A percentile compares a stretch with the other conserved stretches of the same genome.
Evolutionary conservation across 1,140 invertebrate genomes (phyloP).

Genomic region (Dolichoris vasculosae): DNA sequence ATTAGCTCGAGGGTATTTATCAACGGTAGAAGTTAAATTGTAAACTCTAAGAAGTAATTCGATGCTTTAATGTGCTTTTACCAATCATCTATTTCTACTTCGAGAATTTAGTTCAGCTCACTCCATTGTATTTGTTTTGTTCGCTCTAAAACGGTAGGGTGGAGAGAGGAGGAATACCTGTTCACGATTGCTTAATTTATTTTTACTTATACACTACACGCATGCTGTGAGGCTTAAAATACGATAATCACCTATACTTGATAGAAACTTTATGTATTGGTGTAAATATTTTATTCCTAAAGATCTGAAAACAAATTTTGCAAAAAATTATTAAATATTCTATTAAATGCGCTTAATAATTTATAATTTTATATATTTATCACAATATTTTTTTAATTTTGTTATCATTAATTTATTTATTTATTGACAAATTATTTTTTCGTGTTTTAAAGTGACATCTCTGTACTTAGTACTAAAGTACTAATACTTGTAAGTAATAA

Average conservation of each 20-base stretch:
- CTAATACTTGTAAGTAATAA: too few relatives aligned
- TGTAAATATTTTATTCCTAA: neutral
- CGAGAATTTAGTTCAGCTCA: neutral
- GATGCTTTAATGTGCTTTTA: neutral
- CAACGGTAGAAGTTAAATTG: neutral
- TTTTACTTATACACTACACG: neutral
- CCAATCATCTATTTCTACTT: neutral
- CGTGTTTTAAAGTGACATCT: too few relatives aligned
- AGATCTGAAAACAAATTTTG: neutral
- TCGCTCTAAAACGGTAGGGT: too few relatives aligned
- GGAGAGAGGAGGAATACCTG: neutral
- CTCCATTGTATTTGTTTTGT: neutral
- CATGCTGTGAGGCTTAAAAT: neutral
- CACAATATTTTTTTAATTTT: too few relatives aligned
- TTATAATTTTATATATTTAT: neutral
- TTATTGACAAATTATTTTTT: too few relatives aligned
- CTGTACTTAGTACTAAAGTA: too few relatives aligned
- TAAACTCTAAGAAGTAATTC: neutral
- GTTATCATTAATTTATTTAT: too few relatives aligned
- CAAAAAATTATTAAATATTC: neutral
- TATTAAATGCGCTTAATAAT: neutral
- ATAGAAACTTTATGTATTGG: neutral
- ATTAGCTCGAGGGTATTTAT: neutral
- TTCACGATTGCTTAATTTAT: slow-evolving; percentile 16
- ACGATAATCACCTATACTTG: slow-evolving; percentile 20